Evolutionary conservation across 2,888 invertebrate species (phyloP), one percentile per base, ranked within the genome.

Genomic region (Escarpia spicata): DNA sequence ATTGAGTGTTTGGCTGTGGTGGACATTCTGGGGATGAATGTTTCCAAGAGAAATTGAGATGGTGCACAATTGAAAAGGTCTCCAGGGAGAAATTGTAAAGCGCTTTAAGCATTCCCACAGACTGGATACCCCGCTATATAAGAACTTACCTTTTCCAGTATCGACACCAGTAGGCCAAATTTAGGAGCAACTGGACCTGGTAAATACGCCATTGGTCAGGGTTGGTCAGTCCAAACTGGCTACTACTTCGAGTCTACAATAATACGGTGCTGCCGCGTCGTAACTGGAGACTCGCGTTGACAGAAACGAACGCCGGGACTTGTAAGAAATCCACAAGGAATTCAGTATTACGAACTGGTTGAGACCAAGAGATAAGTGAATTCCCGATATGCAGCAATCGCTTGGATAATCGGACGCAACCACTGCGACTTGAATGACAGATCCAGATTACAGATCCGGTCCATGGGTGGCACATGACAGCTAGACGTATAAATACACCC

Each of bases 351-450:
- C 75, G 26, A 26, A 75, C n/a, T 75, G 75, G 75, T 75, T 26
- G 75, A 75, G 75, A 75, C 26, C 26, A 75, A 75, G 19, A 75
- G 75, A 75, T 75, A 75, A n/a, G 75, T 75, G 19, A 75, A 75
- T n/a, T 75, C n/a, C 75, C 19, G 75, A 75, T 19, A 75, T 75
- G 75, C 75, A 75, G 75, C n/a, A 75, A 26, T n/a, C 75, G 75
- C 75, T 75, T 75, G 75, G n/a, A 75, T 75, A 75, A 75, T 75
- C 75, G 75, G 6, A n/a, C 75, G 75, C 75, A 75, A 75, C 75
- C 75, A 75, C 19, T 75, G 52, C 52, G 52, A 52, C 52, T 52
- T 12, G 52, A 52, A 52, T 52, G 75, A 75, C 75, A 26, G 75
- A 75, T 60, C 60, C 9, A 60, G 60, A 60, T 60, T 60, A 60